Percentiles rank a stretch among this genome's conserved stretches.
Conservation (phyloP, 2,113 vertebrate genomes). For the Mesoclemmys tuberculata region DNA sequence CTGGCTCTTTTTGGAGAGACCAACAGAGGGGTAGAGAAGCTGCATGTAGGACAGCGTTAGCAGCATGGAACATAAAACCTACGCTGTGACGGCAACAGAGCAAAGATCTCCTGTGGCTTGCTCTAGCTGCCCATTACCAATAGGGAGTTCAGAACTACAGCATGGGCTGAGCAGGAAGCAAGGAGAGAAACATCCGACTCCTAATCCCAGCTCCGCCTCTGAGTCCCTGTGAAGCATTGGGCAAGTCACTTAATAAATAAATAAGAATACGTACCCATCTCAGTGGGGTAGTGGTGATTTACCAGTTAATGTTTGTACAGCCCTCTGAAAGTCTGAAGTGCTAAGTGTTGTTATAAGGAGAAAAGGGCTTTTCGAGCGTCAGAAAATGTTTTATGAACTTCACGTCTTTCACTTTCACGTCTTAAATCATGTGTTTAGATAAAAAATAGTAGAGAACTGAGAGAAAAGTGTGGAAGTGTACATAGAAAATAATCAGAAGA, state of each 20-base stretch:
- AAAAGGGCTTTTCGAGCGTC: background rate
- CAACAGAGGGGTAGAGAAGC: fast-evolving
- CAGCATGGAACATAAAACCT: background rate
- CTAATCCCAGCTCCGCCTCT: fast-evolving
- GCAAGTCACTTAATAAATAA: background rate
- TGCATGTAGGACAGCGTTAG: background rate
- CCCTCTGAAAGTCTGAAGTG: background rate
- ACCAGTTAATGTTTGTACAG: background rate
- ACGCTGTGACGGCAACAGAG: background rate
- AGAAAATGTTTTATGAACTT: background rate
- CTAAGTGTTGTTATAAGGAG: background rate
- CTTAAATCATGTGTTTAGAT: background rate
- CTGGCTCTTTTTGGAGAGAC: background rate
- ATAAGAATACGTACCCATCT: fast-evolving
- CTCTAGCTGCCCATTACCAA: background rate
- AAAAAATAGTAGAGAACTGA: background rate
- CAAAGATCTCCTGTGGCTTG: background rate
- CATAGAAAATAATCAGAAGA: background rate
- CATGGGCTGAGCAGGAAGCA: fast-evolving
- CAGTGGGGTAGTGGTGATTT: background rate
- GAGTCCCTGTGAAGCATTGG: fast-evolving
- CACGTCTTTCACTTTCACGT: fast-evolving
- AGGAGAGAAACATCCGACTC: background rate
- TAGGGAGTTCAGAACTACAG: background rate
- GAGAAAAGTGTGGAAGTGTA: background rate